A percentile compares a stretch with the other conserved stretches of the same genome.
Evolutionary conservation across 2,797 vertebrate species (phyloP).

Genomic region (Gymnothorax javanicus): DNA sequence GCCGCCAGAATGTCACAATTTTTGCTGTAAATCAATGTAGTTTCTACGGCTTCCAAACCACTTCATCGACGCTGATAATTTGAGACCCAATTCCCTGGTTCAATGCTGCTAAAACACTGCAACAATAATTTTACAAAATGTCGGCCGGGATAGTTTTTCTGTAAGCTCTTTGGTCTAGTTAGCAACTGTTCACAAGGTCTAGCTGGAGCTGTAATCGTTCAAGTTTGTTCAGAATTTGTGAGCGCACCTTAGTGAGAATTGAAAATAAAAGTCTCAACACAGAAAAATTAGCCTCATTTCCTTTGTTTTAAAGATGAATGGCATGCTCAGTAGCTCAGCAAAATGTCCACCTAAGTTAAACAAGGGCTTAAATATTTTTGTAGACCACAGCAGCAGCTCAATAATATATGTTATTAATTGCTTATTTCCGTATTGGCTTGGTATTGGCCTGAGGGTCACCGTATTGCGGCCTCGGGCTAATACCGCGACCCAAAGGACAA

Average conservation of each 20-base stretch:
- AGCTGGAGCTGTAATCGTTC: slow-evolving; percentile 25
- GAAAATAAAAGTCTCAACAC: slow-evolving; percentile 29
- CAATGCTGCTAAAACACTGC: background rate
- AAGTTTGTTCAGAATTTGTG: slow-evolving; percentile 46
- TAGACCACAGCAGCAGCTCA: background rate
- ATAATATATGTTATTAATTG: too few relatives aligned
- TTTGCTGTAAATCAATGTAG: background rate
- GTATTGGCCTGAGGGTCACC: too few relatives aligned
- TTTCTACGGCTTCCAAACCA: background rate
- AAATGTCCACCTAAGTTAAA: background rate
- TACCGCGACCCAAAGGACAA: too few relatives aligned
- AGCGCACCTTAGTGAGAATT: slow-evolving; percentile 49
- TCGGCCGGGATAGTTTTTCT: slow-evolving; percentile 20
- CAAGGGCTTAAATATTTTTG: background rate
- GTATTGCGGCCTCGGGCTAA: too few relatives aligned
- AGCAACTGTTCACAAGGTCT: slow-evolving; percentile 29
- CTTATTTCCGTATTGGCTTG: too few relatives aligned
- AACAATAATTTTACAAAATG: slow-evolving; percentile 7
- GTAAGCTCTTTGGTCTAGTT: background rate
- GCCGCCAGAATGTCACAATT: background rate
- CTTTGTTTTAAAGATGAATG: background rate
- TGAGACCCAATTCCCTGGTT: background rate
- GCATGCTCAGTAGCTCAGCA: background rate
- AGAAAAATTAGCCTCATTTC: background rate
- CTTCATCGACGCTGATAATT: background rate